phyloP scores from a whole-genome alignment of 2,797 vertebrate species.

The Hephaestus fuliginosus region DNA sequence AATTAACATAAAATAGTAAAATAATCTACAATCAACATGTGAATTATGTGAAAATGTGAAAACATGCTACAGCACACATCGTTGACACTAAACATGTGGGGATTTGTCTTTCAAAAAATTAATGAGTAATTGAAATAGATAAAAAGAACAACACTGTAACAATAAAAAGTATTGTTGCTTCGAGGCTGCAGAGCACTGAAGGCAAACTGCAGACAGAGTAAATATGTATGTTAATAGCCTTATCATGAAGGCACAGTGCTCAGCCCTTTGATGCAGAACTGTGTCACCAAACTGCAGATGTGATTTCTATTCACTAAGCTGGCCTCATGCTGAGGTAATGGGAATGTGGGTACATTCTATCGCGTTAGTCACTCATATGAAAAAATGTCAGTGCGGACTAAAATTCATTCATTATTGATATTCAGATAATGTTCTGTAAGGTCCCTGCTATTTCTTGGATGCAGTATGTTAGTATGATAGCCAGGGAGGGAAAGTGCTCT shows the following conservation, averaged over 20 bases:
- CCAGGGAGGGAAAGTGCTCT: neutral
- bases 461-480: conserved; percentile 13
- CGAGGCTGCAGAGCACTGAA: neutral
- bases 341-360: conserved; percentile 28
- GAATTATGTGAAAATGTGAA: neutral
- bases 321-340: conserved; percentile 51
- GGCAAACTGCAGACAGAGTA: neutral
- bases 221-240: neutral
- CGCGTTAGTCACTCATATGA: conserved; percentile 41
- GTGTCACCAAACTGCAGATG: conserved; percentile 36
- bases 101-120: neutral
- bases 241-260: neutral
- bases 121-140: neutral
- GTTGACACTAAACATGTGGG: neutral
- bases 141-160: neutral
- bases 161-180: neutral
- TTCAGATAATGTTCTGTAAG: conserved; percentile 44
- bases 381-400: conserved; percentile 30
- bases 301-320: conserved; percentile 20
- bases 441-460: conserved; percentile 23
- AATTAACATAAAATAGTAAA: neutral
- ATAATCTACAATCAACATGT: neutral
- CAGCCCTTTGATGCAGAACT: conserved; percentile 27
- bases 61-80: too few species aligned
- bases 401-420: conserved; percentile 59